Percentiles rank a stretch among this genome's conserved stretches.
phyloP scores from a whole-genome alignment of 2,113 vertebrate species.

The Xerus inauris region DNA sequence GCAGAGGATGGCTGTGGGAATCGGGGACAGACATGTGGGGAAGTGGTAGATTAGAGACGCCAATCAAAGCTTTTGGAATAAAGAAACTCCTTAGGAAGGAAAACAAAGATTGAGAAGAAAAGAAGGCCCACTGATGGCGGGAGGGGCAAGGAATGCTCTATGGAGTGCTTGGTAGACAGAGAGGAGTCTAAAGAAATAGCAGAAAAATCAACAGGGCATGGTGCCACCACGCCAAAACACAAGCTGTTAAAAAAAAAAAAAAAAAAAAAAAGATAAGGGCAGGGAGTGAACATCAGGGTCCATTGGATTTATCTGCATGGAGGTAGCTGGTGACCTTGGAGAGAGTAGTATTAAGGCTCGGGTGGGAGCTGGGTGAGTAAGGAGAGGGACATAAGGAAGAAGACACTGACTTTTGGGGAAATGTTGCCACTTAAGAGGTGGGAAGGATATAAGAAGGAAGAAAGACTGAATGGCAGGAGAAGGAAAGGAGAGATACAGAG shows the following conservation, averaged over 20 bases:
- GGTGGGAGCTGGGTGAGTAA: neutral
- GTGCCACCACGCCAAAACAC: neutral
- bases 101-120: neutral
- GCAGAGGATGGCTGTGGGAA: no score
- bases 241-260: neutral
- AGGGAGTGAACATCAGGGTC: neutral
- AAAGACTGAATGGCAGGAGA: neutral
- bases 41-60: neutral
- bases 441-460: neutral
- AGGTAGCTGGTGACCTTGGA: neutral
- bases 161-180: neutral
- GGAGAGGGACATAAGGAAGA: neutral
- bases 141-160: neutral
- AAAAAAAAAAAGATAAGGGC: neutral
- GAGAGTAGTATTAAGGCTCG: neutral
- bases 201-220: neutral
- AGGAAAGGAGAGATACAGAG: neutral
- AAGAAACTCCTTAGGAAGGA: neutral
- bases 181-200: neutral
- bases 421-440: neutral
- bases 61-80: neutral
- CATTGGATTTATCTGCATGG: neutral
- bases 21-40: neutral
- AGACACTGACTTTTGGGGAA: no score
- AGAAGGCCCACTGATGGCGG: neutral